Evolutionary conservation across 2,888 invertebrate genomes (phyloP).

Genomic region (Onchidella celtica): DNA sequence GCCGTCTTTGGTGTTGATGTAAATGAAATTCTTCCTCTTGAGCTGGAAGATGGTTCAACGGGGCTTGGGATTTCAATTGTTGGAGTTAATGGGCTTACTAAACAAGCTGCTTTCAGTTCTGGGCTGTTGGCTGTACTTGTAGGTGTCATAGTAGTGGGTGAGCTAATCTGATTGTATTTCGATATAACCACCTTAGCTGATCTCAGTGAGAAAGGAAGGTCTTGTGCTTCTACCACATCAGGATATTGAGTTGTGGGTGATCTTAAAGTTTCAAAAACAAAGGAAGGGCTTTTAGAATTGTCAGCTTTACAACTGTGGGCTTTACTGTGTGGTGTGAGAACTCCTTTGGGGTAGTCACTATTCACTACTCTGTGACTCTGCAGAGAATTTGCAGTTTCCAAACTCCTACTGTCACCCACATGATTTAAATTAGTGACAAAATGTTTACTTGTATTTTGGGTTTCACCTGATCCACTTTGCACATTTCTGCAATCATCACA

Average conservation of each 20-base stretch:
- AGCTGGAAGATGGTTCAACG: neutral
- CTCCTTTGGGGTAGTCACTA: no score
- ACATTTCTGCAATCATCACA: neutral
- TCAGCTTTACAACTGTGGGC: neutral
- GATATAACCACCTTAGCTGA: neutral
- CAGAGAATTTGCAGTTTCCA: neutral
- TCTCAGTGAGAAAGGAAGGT: neutral
- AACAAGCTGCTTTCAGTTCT: neutral
- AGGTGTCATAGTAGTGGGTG: no score
- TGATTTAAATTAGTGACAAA: neutral
- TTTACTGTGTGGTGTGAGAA: neutral
- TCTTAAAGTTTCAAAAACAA: neutral
- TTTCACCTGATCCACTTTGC: neutral
- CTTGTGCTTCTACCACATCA: no score
- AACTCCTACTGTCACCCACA: no score
- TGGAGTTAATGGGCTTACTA: neutral
- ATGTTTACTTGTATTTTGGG: neutral
- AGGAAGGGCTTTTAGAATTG: neutral
- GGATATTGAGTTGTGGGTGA: neutral
- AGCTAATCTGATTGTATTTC: neutral
- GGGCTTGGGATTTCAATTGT: neutral
- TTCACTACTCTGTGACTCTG: neutral
- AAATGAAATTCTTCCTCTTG: neutral
- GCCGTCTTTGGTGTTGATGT: slow-evolving; percentile 29
- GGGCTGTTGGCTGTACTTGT: slow-evolving; percentile 2